Evolutionary conservation across 2,888 invertebrate species (phyloP).

Genomic region (Brachypalpus laphriformis): DNA sequence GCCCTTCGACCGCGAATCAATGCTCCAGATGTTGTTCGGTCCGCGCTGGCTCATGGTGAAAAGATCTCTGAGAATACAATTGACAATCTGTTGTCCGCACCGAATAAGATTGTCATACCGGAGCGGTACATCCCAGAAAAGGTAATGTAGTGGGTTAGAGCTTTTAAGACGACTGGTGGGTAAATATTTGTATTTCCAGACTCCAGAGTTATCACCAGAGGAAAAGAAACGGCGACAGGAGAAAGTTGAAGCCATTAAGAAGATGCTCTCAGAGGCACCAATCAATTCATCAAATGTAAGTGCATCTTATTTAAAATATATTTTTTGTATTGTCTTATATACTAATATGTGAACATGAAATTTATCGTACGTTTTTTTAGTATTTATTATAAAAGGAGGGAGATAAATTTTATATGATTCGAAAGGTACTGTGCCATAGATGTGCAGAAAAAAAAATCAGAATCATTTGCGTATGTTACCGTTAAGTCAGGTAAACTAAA

Average conservation of each 20-base stretch:
- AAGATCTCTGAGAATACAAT: slow-evolving; percentile 88
- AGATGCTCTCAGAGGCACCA: slow-evolving; percentile 91
- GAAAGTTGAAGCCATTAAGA: slow-evolving; percentile 95
- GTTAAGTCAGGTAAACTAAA: too few species aligned
- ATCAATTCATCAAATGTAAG: slow-evolving; percentile 82
- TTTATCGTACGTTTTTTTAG: too few species aligned
- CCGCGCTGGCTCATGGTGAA: slow-evolving; percentile 86
- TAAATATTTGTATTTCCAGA: slow-evolving; percentile 81
- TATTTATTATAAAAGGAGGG: too few species aligned
- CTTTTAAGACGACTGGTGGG: neutral
- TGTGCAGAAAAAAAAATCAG: too few species aligned
- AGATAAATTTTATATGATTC: too few species aligned
- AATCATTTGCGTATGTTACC: too few species aligned
- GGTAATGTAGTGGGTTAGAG: slow-evolving; percentile 81
- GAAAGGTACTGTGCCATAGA: too few species aligned
- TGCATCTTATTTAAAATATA: too few species aligned
- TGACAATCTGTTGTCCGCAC: slow-evolving; percentile 92
- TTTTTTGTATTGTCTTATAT: too few species aligned
- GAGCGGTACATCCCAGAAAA: slow-evolving; percentile 96
- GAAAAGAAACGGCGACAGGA: slow-evolving; percentile 92
- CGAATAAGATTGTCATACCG: slow-evolving; percentile 95
- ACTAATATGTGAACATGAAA: too few species aligned
- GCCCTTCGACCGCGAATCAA: slow-evolving; percentile 89
- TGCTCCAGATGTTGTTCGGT: slow-evolving; percentile 94
- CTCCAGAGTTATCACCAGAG: slow-evolving; percentile 92